Base-by-base conservation (phyloP, 2,888 invertebrate species). In the Ptychoptera contaminata region DNA sequence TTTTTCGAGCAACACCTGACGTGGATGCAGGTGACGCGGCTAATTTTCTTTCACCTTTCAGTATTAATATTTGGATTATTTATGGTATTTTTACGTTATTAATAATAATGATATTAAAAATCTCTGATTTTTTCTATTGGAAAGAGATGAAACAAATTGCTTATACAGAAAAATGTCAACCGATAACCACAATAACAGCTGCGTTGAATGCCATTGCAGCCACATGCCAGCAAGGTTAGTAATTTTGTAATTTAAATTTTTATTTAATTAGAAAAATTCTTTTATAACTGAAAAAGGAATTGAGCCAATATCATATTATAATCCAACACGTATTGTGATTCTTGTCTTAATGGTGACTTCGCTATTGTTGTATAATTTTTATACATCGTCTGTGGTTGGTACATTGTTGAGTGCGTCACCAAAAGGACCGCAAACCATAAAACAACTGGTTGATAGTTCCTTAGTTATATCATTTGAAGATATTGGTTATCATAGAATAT, bases 351-450 rank as follows among this genome's bases (percentile, higher is more conserved):
- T 61, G 37, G 14, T 59, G 2, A 60, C 59, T 42, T 58, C 60
- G 0, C 40, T 63, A 10, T 51, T 64, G 8, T 54, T 63, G 54
- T 64, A 62, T 16, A 64, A 64, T 40, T 64, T 58, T 48, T 64
- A 64, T 42, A 64, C 63, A 5, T 64, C 63, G 8, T 62, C 63
- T 1, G 58, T 64, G 1, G 63, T 64, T 35, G 62, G 63, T n/a
- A 62, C 60, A 5, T 48, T 64, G 14, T 47, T 63, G 0, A 61
- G 58, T 37, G 58, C 55, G n/a, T 54, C 56, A 8, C 56, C 52
- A 23, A 54, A 55, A 34, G 63, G 63, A 1, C 63, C 63, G 6
- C 46, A 55, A 43, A 56, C 55, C 1, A 51, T 64, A 4, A 55
- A 55, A 11, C 58, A 63, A 41, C 54, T 64, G 16, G 51, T 56